Percentiles rank a stretch among this genome's conserved stretches.
Conservation (phyloP, 2,113 vertebrate genomes). For the Thinocorus orbignyianus region DNA sequence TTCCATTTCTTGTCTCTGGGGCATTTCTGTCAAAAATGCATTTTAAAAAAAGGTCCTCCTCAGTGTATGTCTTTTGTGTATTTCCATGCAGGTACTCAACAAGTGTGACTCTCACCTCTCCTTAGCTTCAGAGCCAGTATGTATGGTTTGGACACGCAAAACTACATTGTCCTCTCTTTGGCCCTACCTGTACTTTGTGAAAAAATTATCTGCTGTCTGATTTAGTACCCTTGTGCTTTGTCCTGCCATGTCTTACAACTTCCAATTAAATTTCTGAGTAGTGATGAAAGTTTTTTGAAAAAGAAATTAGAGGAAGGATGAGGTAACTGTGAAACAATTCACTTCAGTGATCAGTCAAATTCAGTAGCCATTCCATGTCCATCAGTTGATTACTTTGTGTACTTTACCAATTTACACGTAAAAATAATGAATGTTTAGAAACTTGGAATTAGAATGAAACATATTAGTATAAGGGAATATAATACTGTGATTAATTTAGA, state of each 20-base stretch:
- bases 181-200: neutral
- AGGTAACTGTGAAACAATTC: neutral
- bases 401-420: neutral
- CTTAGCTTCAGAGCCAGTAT: neutral
- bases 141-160: rapidly evolving
- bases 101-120: neutral
- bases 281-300: neutral
- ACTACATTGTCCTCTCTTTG: neutral
- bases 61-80: neutral
- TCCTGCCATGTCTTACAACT: neutral
- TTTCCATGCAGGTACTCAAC: neutral
- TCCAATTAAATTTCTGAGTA: neutral
- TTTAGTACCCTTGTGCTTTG: neutral
- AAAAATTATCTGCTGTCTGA: neutral
- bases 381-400: neutral
- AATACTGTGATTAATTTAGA: neutral
- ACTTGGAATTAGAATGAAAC: neutral
- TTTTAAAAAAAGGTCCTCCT: neutral
- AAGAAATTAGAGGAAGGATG: neutral
- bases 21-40: neutral
- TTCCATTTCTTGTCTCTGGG: neutral
- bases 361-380: neutral
- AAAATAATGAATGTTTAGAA: neutral
- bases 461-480: neutral
- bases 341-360: neutral